Base-by-base conservation (phyloP, 2,888 invertebrate genomes). In the Leptothorax acervorum region DNA sequence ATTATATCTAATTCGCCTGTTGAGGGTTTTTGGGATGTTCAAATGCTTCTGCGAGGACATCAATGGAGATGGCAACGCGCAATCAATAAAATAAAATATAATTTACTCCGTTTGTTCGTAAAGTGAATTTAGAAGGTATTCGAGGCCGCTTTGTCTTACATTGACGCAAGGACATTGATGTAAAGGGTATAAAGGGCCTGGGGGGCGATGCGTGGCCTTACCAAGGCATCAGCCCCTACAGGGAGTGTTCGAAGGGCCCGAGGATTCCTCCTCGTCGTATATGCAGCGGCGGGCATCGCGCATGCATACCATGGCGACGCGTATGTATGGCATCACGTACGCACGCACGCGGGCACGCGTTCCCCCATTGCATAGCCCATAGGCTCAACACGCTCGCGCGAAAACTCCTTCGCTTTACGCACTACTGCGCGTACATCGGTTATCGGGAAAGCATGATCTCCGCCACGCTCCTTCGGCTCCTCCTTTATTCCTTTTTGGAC, bases 361-460 rank as follows among this genome's bases (percentile, higher is more conserved):
- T 57, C 63, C 48, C 83, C 81, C 83, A 23, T 23, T 23, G 23
- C 35, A 89, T 85, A 85, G 83, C 62, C 81, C 83, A 86, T 85
- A 85, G 82, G 73, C 79, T 65, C 18, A 55, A 75, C 76, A 79
- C 70, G 74, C 81, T 85, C 86, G 76, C 74, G 83, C 86, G 85
- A 85, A 68, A 68, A 84, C 90, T 85, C 91, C 88, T 91, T 92
- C 88, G 90, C 88, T 92, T 92, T 91, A 94, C 94, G 94, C 94
- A 94, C 92, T 92, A 92, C 91, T 90, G 89, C 85, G 89, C 93
- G 90, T 92, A 92, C 93, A 92, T 90, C 86, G 90, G 90, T 90
- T 93, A 94, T 93, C 93, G 93, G 94, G 94, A 86, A 90, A 94
- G 90, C 92, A 94, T 94, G 92, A 93, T 92, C 91, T 91, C 88